A percentile compares a stretch with the other conserved stretches of the same genome.
Conservation (phyloP, 1,140 invertebrate genomes). For the Lepidotrigona ventralis region DNA sequence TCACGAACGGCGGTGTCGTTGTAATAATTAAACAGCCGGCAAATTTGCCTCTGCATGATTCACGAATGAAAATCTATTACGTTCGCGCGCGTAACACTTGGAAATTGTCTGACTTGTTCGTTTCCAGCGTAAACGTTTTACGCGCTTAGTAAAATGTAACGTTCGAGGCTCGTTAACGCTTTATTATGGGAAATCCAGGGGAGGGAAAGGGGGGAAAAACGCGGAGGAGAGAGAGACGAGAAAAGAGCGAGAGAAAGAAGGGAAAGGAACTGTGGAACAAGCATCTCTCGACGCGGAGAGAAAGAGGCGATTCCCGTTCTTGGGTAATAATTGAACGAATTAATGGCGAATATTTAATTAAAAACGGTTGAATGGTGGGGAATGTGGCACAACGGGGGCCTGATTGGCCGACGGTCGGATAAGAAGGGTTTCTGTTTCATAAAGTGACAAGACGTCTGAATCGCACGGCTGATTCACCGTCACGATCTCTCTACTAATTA, state of each 20-base stretch:
- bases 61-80: not conserved
- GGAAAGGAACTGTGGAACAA: not conserved
- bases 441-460: conserved; percentile 56
- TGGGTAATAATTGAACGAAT: conserved; percentile 48
- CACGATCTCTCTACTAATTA: conserved; percentile 71
- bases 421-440: conserved; percentile 53
- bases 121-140: conserved; percentile 12
- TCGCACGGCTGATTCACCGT: conserved; percentile 51
- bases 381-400: conserved; percentile 34
- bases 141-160: conserved; percentile 1
- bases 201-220: not conserved
- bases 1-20: not conserved
- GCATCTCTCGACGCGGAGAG: not conserved
- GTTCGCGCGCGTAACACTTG: not conserved
- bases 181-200: conserved; percentile 7
- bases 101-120: not conserved
- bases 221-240: not conserved
- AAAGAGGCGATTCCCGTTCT: not conserved
- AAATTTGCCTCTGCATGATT: not conserved
- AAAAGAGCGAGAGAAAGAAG: not conserved
- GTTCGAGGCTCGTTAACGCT: conserved; percentile 23
- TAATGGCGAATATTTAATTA: conserved; percentile 61
- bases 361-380: conserved; percentile 18
- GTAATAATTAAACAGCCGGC: not conserved
- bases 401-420: conserved; percentile 30